phyloP scores from a whole-genome alignment of 2,888 invertebrate genomes.

The Drosophila ustulata region DNA sequence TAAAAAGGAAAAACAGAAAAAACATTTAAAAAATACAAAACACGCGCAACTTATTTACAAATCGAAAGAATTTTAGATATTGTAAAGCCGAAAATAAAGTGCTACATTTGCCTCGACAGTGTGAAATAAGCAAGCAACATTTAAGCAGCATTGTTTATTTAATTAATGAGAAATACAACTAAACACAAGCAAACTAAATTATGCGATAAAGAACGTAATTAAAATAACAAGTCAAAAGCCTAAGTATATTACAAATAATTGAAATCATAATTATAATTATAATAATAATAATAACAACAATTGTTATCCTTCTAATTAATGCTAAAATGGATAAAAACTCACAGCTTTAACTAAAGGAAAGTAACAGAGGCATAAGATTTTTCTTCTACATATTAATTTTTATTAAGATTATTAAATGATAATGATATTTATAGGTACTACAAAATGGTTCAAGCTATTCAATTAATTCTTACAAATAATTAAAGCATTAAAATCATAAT shows the following conservation, averaged over 20 bases:
- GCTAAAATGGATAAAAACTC: constrained; percentile 80
- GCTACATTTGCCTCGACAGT: constrained; percentile 50
- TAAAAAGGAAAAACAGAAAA: constrained; percentile 19
- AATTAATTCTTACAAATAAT: constrained; percentile 72
- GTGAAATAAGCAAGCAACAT: constrained; percentile 31
- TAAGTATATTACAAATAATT: constrained; percentile 57
- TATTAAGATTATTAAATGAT: constrained; percentile 72
- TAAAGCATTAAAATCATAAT: constrained; percentile 77
- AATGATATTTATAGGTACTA: constrained; percentile 74
- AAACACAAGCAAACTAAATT: constrained; percentile 36
- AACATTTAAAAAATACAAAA: constrained; percentile 33
- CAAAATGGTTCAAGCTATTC: constrained; percentile 77
- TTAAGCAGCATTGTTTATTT: constrained; percentile 54
- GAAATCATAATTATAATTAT: constrained; percentile 49
- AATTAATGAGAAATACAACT: constrained; percentile 33
- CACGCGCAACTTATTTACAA: constrained; percentile 70
- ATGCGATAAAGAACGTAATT: constrained; percentile 39
- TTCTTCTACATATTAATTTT: constrained; percentile 81
- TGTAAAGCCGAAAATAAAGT: constrained; percentile 56
- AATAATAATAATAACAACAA: constrained; percentile 61
- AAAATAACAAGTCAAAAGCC: constrained; percentile 41
- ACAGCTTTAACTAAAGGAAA: constrained; percentile 81
- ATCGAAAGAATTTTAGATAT: constrained; percentile 68
- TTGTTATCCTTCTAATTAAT: constrained; percentile 80
- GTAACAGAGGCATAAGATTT: constrained; percentile 80